phyloP scores from a whole-genome alignment of 2,797 vertebrate genomes.

The Takifugu rubripes region DNA sequence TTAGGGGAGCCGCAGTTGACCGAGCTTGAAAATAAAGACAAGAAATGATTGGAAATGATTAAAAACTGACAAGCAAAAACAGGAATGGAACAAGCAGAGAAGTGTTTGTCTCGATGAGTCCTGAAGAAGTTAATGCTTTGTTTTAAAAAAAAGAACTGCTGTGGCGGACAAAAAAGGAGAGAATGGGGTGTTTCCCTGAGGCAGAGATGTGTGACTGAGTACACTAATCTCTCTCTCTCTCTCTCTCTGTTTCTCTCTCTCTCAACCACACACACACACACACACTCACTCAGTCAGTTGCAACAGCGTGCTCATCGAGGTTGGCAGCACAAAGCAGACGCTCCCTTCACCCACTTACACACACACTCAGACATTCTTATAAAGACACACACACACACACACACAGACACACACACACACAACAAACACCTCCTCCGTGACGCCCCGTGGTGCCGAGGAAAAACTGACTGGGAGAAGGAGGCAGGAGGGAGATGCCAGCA shows the following conservation, averaged over 20 bases:
- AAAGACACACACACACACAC: slow-evolving; percentile 9
- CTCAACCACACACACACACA: slow-evolving; percentile 6
- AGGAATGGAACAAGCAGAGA: not conserved
- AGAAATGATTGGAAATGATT: slow-evolving; percentile 25
- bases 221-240: slow-evolving; percentile 47
- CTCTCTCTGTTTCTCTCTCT: slow-evolving; percentile 11
- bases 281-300: slow-evolving; percentile 40
- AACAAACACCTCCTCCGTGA: slow-evolving; percentile 27
- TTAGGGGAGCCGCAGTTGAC: slow-evolving; percentile 35
- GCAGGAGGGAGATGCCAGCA: not conserved
- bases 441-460: slow-evolving; percentile 15
- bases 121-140: slow-evolving; percentile 6
- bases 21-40: slow-evolving; percentile 11
- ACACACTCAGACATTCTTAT: slow-evolving; percentile 7
- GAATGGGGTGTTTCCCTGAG: slow-evolving; percentile 56
- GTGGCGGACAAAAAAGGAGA: slow-evolving; percentile 16
- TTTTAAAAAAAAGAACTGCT: slow-evolving; percentile 23
- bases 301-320: slow-evolving; percentile 49
- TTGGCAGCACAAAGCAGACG: slow-evolving; percentile 62
- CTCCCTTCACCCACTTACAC: slow-evolving; percentile 20
- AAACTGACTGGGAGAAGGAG: slow-evolving; percentile 12
- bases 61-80: slow-evolving; percentile 11
- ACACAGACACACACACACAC: slow-evolving; percentile 9
- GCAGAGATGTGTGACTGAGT: slow-evolving; percentile 57
- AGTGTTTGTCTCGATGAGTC: slow-evolving; percentile 11